A percentile compares a stretch with the other conserved stretches of the same genome.
Conservation (phyloP, 2,113 vertebrate species). For the Periophthalmus modestus region DNA sequence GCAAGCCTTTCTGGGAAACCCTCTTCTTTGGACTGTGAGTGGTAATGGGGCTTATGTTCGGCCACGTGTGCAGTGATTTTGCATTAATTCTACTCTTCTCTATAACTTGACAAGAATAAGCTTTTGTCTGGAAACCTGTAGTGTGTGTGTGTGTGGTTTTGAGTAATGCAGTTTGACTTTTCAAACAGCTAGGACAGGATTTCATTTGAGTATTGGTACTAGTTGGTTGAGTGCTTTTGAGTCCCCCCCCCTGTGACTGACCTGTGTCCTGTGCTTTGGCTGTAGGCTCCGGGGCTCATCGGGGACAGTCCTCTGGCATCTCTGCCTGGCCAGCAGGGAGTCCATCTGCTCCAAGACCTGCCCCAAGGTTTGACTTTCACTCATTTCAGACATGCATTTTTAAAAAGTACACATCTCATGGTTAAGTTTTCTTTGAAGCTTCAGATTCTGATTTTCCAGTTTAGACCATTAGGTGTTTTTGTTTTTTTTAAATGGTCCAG, state of each 20-base stretch:
- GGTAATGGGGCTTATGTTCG: constrained; percentile 51
- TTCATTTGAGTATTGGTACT: constrained; percentile 34
- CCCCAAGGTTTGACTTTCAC: constrained; percentile 73
- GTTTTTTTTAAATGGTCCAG: background rate
- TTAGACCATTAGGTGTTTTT: constrained; percentile 2
- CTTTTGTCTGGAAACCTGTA: constrained; percentile 21
- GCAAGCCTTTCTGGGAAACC: constrained; percentile 80
- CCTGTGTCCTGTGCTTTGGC: constrained; percentile 32
- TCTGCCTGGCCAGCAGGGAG: constrained; percentile 74
- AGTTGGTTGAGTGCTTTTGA: constrained; percentile 11
- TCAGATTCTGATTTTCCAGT: constrained; percentile 25
- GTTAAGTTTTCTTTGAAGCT: constrained; percentile 15
- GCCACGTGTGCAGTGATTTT: constrained; percentile 15
- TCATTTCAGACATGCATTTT: constrained; percentile 22
- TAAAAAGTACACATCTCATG: constrained; percentile 14
- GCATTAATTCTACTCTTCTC: background rate
- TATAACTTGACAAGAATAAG: constrained; percentile 21
- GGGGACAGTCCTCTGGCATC: constrained; percentile 84
- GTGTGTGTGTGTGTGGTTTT: constrained; percentile 32
- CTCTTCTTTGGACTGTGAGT: constrained; percentile 81
- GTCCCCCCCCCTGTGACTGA: constrained; percentile 42
- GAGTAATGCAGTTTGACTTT: constrained; percentile 39
- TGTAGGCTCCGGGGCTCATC: constrained; percentile 84
- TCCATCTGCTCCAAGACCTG: constrained; percentile 77
- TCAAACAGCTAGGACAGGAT: constrained; percentile 33